Percentiles rank a stretch among this genome's conserved stretches.
phyloP scores from a whole-genome alignment of 2,797 vertebrate genomes.

The Oreortyx pictus region DNA sequence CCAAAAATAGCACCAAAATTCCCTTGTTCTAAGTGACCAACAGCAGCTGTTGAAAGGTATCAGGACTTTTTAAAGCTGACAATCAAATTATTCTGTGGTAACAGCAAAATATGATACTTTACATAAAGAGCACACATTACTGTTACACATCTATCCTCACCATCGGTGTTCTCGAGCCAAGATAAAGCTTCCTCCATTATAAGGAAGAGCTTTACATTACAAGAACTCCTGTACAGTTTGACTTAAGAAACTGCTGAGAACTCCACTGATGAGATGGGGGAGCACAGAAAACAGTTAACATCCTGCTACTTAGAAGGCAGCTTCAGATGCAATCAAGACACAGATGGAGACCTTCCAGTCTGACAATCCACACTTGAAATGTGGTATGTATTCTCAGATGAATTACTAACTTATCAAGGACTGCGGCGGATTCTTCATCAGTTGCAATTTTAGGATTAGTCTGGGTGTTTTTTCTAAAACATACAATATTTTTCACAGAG shows the following conservation, averaged over 20 bases:
- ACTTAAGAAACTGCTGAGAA: not conserved
- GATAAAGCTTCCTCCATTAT: not conserved
- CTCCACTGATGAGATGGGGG: not conserved
- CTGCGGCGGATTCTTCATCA: not conserved
- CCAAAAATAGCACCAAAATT: slow-evolving; percentile 48
- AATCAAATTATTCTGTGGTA: not conserved
- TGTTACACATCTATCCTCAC: not conserved
- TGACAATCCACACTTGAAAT: not conserved
- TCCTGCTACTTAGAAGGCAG: not conserved
- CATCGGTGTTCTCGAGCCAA: not conserved
- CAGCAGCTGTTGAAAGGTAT: not conserved
- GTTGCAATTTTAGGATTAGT: not conserved
- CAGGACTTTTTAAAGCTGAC: not conserved
- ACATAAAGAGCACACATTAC: not conserved
- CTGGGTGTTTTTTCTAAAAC: not conserved
- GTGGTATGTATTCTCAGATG: not conserved
- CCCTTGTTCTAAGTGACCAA: not conserved
- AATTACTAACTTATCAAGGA: not conserved
- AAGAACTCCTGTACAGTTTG: not conserved
- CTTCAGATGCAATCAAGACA: not conserved
- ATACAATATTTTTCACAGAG: not conserved
- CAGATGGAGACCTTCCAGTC: not conserved
- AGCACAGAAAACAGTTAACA: not conserved
- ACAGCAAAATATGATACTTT: not conserved
- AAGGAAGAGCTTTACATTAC: not conserved